These are phyloP conservation scores for Melospiza georgiana DNA, from an alignment of 2,113 vertebrate species.

Conservation along the genomic window DNA sequence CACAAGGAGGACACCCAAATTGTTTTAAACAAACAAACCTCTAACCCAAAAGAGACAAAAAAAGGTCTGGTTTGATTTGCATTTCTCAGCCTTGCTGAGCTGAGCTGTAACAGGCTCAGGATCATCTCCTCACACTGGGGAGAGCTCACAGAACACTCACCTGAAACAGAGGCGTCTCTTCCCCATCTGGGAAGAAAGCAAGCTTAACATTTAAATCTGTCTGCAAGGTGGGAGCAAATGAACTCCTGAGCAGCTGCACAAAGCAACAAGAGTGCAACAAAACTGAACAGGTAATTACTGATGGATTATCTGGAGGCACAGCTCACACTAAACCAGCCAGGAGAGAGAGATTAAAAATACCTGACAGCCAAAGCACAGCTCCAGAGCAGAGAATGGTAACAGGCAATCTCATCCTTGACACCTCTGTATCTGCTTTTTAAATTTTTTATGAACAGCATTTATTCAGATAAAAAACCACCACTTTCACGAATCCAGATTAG, in stretches of 20 bases:
- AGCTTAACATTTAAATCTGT: conserved; percentile 33
- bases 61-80: background rate
- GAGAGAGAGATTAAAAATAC: background rate
- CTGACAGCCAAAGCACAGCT: background rate
- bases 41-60: background rate
- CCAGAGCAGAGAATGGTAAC: background rate
- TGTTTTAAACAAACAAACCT: background rate
- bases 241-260: background rate
- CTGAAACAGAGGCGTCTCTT: background rate
- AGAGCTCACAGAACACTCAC: background rate
- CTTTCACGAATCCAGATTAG: background rate
- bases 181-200: conserved; percentile 18
- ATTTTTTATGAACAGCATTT: background rate
- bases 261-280: background rate
- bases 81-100: background rate
- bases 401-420: background rate
- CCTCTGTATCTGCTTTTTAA: background rate
- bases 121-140: background rate
- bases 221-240: conserved; percentile 1
- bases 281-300: conserved; percentile 5
- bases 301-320: background rate
- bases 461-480: background rate
- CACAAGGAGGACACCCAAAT: background rate
- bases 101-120: background rate
- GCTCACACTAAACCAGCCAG: background rate